phyloP scores from a whole-genome alignment of 2,888 invertebrate genomes.

The Trissonchulus latispiculum region DNA sequence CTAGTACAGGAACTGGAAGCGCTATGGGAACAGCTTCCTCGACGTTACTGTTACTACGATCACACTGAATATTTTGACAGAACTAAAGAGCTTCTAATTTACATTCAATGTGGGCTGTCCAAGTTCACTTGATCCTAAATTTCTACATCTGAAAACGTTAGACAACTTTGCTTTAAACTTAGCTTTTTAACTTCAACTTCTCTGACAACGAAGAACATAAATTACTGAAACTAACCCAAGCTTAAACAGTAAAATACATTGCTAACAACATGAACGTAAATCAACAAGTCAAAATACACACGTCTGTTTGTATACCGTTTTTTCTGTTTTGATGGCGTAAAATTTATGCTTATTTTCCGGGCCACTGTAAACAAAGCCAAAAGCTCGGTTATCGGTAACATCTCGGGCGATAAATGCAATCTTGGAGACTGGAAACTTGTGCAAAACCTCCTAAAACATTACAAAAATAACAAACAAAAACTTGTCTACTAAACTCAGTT shows the following conservation, averaged over 20 bases:
- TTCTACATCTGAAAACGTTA: too few relatives aligned
- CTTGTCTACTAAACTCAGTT: too few relatives aligned
- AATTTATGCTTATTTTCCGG: conserved; percentile 92
- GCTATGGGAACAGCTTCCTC: too few relatives aligned
- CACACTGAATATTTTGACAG: too few relatives aligned
- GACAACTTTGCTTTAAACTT: too few relatives aligned
- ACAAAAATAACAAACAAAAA: conserved; percentile 32
- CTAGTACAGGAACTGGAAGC: too few relatives aligned
- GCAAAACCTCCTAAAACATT: conserved; percentile 66
- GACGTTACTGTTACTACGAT: too few relatives aligned
- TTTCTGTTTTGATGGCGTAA: conserved; percentile 97
- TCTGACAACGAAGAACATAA: neutral
- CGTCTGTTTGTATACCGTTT: conserved; percentile 66
- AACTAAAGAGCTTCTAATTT: too few relatives aligned
- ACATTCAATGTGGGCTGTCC: too few relatives aligned
- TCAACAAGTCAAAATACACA: too few relatives aligned
- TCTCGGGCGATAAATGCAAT: conserved; percentile 98
- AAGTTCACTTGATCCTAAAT: too few relatives aligned
- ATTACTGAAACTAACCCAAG: neutral
- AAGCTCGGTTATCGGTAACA: conserved; percentile 89
- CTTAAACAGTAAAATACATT: neutral
- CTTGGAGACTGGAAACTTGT: conserved; percentile 94
- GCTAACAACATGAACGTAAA: neutral
- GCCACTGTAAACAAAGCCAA: conserved; percentile 94
- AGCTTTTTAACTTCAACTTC: too few relatives aligned